A percentile compares a stretch with the other conserved stretches of the same genome.
These are phyloP conservation scores for Steatornis caripensis DNA, from an alignment of 2,113 vertebrate genomes.

Conservation along the genomic window DNA sequence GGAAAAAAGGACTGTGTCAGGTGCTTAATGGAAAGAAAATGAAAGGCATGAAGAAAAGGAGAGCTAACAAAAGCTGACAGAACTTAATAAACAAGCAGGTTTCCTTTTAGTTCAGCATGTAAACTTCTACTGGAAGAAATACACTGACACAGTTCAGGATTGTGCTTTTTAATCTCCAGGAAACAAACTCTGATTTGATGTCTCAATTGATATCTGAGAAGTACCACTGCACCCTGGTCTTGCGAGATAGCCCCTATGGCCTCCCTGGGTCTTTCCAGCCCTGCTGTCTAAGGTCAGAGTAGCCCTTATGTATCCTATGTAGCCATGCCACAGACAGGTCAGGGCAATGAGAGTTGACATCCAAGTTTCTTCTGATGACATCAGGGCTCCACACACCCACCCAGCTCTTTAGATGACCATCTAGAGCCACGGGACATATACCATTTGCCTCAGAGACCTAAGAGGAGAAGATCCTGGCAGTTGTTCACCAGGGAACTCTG, in stretches of 20 bases:
- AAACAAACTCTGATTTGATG: background rate
- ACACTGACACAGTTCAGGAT: background rate
- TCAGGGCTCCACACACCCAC: background rate
- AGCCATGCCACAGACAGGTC: background rate
- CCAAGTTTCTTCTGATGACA: background rate
- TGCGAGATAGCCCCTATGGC: background rate
- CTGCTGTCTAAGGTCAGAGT: background rate
- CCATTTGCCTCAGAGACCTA: background rate
- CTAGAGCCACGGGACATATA: background rate
- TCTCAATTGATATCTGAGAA: background rate
- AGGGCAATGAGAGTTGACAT: background rate
- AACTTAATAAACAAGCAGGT: background rate
- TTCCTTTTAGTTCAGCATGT: background rate
- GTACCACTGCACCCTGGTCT: background rate
- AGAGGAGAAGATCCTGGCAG: background rate
- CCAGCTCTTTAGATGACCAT: background rate
- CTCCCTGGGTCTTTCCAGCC: background rate
- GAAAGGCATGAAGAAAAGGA: background rate
- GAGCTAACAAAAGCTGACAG: background rate
- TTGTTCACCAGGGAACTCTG: background rate
- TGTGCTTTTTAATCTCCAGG: background rate
- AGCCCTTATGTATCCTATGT: rapidly evolving
- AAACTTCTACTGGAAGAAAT: background rate
- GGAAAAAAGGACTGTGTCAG: background rate
- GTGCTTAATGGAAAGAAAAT: background rate